Conservation (phyloP, 2,888 invertebrate species). For the Lomographa bimaculata region DNA sequence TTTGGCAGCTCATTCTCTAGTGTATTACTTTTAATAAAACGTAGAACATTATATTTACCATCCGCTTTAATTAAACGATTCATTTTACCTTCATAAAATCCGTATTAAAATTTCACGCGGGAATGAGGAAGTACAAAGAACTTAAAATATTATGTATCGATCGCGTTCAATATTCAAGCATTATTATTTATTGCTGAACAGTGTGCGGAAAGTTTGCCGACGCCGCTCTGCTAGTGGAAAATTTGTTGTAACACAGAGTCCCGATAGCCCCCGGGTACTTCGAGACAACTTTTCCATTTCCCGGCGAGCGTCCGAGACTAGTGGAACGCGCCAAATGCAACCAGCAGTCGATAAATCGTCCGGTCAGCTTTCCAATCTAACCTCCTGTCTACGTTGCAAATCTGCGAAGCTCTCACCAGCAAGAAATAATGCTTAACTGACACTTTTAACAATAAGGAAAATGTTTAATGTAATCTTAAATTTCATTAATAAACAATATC, state of each 20-base stretch:
- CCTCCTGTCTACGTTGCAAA: slow-evolving; percentile 32
- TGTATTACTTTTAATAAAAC: slow-evolving; percentile 48
- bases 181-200: slow-evolving; percentile 64
- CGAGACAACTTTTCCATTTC: slow-evolving; percentile 62
- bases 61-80: slow-evolving; percentile 17
- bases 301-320: slow-evolving; percentile 42
- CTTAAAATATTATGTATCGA: slow-evolving; percentile 56
- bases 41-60: slow-evolving; percentile 27
- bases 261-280: slow-evolving; percentile 53
- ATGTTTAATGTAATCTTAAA: slow-evolving; percentile 16
- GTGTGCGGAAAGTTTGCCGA: slow-evolving; percentile 55
- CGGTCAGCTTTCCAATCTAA: slow-evolving; percentile 42
- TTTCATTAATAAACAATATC: slow-evolving; percentile 29
- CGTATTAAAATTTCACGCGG: slow-evolving; percentile 19
- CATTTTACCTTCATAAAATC: slow-evolving; percentile 9
- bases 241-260: slow-evolving; percentile 58
- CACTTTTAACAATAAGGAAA: slow-evolving; percentile 4
- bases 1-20: slow-evolving; percentile 50
- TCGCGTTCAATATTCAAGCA: slow-evolving; percentile 51
- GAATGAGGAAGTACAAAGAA: slow-evolving; percentile 39
- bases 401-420: slow-evolving; percentile 5
- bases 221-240: slow-evolving; percentile 51
- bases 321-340: slow-evolving; percentile 46
- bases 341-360: slow-evolving; percentile 53
- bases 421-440: slow-evolving; percentile 1